phyloP scores from a whole-genome alignment of 2,113 vertebrate genomes.

The Dasyurus viverrinus region DNA sequence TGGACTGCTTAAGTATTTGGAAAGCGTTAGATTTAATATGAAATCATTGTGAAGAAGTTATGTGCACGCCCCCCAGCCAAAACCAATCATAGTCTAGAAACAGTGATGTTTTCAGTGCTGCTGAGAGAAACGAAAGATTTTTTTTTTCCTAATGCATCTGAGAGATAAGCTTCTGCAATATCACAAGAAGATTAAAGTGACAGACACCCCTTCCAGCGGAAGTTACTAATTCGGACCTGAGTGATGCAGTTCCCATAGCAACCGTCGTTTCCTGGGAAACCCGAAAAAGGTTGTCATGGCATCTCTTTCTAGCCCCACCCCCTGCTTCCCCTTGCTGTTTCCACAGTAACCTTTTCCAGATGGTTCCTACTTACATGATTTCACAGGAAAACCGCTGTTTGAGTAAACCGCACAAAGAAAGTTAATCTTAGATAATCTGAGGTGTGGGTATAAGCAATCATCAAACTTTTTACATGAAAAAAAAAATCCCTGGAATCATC shows the following conservation, averaged over 20 bases:
- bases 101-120: conserved; percentile 73
- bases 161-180: conserved; percentile 76
- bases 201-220: conserved; percentile 89
- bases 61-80: conserved; percentile 49
- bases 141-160: conserved; percentile 51
- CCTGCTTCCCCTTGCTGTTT: conserved; percentile 83
- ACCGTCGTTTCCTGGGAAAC: conserved; percentile 96
- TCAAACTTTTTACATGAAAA: conserved; percentile 54
- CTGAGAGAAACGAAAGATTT: conserved; percentile 49
- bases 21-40: conserved; percentile 48
- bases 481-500: conserved; percentile 50
- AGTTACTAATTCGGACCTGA: conserved; percentile 91
- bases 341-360: conserved; percentile 92
- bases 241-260: conserved; percentile 95
- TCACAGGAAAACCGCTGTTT: conserved; percentile 74
- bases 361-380: conserved; percentile 86
- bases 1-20: not conserved
- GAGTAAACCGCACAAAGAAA: conserved; percentile 76
- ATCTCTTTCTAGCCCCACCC: conserved; percentile 83
- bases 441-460: conserved; percentile 62
- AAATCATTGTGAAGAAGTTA: conserved; percentile 49
- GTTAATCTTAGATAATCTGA: conserved; percentile 70
- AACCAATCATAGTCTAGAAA: conserved; percentile 69
- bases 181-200: conserved; percentile 84
- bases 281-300: conserved; percentile 96